phyloP scores from a whole-genome alignment of 2,797 vertebrate species.

The Chaetophractus vellerosus region DNA sequence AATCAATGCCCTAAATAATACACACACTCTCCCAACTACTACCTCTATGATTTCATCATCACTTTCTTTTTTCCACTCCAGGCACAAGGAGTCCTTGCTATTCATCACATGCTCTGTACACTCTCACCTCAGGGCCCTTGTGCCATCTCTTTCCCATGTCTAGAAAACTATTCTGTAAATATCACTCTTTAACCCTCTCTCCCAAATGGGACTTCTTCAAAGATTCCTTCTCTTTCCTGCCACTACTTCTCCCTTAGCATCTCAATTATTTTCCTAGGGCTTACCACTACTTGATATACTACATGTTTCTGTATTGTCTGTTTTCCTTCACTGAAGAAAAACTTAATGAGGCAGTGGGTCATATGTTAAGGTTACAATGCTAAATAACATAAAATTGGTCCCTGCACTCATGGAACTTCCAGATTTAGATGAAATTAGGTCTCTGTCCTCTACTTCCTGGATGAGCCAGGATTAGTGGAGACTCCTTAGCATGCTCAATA shows the following conservation, averaged over 20 bases:
- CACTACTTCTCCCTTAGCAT: not conserved
- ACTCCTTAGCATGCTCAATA: not conserved
- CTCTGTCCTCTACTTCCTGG: not conserved
- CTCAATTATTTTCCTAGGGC: not conserved
- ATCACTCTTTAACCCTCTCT: not conserved
- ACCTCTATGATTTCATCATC: fast-evolving
- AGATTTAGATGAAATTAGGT: not conserved
- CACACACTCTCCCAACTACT: not conserved
- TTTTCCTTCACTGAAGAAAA: not conserved
- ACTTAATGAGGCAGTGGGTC: not conserved
- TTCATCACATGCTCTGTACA: not conserved
- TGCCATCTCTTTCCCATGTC: not conserved
- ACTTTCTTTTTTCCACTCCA: not conserved
- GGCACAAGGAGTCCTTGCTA: not conserved
- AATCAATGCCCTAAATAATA: not conserved
- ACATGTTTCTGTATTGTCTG: not conserved
- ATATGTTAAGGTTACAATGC: not conserved
- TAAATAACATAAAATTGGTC: not conserved
- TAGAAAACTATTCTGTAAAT: not conserved
- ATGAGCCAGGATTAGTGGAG: not conserved
- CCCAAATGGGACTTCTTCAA: not conserved
- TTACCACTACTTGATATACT: not conserved
- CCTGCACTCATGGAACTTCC: not conserved
- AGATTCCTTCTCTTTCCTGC: not conserved
- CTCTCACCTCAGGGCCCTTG: not conserved